phyloP scores from a whole-genome alignment of 92 coral and sea anemone genomes.

The Muricea muricata region DNA sequence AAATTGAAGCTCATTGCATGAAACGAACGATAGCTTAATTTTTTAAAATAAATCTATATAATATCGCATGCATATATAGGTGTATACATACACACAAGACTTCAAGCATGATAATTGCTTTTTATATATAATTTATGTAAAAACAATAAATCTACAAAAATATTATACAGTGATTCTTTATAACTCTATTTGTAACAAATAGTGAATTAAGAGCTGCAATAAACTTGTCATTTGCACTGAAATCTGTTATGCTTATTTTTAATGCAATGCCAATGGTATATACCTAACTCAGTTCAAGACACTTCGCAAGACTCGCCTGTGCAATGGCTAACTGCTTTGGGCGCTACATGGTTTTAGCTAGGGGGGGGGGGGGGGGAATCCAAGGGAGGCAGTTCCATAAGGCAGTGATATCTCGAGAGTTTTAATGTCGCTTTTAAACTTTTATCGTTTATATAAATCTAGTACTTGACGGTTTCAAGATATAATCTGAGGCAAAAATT shows the following conservation, averaged over 20 bases:
- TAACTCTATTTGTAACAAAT: background rate
- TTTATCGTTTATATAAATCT: no score
- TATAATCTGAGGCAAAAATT: no score
- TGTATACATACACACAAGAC: background rate
- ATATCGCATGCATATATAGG: background rate
- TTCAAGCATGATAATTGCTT: background rate
- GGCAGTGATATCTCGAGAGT: no score
- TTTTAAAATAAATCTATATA: background rate
- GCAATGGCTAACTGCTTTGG: no score
- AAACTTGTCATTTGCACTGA: background rate
- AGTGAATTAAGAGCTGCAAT: background rate
- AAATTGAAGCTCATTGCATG: background rate
- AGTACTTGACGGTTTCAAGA: no score
- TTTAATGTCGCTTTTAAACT: no score
- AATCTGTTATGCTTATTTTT: background rate
- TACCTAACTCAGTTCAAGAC: no score
- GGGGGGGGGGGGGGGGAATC: no score
- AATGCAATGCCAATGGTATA: no score
- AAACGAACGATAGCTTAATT: background rate
- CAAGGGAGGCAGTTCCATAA: no score
- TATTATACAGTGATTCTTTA: conserved; percentile 9
- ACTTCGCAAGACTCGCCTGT: no score
- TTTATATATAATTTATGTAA: background rate
- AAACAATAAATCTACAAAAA: conserved; percentile 15
- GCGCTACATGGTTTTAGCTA: no score